These are phyloP conservation scores for Gortyna flavago DNA, from an alignment of 2,888 invertebrate genomes.

Conservation along the genomic window DNA sequence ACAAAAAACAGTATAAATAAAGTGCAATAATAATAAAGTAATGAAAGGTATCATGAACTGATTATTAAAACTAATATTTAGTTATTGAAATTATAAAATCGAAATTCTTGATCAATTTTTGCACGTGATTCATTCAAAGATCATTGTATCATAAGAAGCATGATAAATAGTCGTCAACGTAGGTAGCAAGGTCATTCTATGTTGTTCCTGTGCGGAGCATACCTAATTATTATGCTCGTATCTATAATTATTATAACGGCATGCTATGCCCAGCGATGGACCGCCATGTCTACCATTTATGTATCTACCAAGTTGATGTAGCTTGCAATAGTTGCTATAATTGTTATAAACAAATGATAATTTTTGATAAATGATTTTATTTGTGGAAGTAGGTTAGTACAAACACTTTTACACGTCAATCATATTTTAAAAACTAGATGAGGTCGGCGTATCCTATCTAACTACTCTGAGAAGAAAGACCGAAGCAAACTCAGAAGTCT, in stretches of 20 bases:
- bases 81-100: not conserved
- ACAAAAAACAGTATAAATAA: not conserved
- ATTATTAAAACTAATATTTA: not conserved
- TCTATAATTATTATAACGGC: conserved; percentile 33
- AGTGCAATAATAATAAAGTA: not conserved
- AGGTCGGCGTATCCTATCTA: not conserved
- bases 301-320: not conserved
- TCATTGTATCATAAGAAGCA: conserved; percentile 35
- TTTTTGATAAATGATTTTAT: not conserved
- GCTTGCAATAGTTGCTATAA: not conserved
- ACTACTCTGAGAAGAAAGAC: not conserved
- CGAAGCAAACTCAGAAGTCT: not conserved
- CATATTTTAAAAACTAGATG: not conserved
- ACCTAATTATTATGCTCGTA: conserved; percentile 32
- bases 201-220: conserved; percentile 45
- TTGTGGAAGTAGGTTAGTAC: not conserved
- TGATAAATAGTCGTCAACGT: conserved; percentile 60
- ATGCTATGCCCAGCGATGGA: conserved; percentile 3
- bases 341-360: conserved; percentile 6
- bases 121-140: conserved; percentile 48
- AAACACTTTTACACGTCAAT: not conserved
- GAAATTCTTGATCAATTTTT: conserved; percentile 33
- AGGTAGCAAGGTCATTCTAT: conserved; percentile 69
- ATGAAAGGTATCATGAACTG: not conserved
- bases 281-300: not conserved